A percentile compares a stretch with the other conserved stretches of the same genome.
Evolutionary conservation across 2,797 vertebrate species (phyloP).

Genomic region (Dicrostonyx torquatus): DNA sequence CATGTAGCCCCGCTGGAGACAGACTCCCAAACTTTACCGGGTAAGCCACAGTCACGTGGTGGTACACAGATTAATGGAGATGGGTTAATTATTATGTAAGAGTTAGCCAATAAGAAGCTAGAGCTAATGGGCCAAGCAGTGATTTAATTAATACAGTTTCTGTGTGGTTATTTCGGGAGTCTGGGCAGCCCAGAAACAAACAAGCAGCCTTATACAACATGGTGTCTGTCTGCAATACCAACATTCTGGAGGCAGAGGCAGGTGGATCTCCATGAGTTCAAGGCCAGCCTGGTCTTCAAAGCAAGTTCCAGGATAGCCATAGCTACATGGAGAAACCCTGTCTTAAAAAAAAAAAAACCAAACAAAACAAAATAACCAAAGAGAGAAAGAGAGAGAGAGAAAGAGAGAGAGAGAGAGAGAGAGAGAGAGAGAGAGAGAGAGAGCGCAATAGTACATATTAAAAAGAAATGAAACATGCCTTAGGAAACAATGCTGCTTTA

Average conservation of each 20-base stretch:
- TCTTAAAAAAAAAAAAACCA: not conserved
- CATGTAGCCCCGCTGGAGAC: too few relatives aligned
- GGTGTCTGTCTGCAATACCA: not conserved
- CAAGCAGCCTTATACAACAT: too few relatives aligned
- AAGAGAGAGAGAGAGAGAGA: not conserved
- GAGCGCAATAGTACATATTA: not conserved
- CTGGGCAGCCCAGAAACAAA: too few relatives aligned
- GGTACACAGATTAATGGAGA: too few relatives aligned
- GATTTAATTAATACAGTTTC: too few relatives aligned
- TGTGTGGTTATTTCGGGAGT: too few relatives aligned
- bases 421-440: not conserved
- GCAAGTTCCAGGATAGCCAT: not conserved
- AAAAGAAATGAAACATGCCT: not conserved
- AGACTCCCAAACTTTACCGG: too few relatives aligned
- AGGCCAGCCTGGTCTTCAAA: not conserved
- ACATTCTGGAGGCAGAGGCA: not conserved
- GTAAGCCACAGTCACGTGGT: too few relatives aligned
- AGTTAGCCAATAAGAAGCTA: too few relatives aligned
- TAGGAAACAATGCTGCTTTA: not conserved
- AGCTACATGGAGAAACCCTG: not conserved
- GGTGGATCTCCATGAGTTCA: not conserved
- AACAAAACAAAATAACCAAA: too few relatives aligned
- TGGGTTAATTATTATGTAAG: too few relatives aligned
- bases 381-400: not conserved
- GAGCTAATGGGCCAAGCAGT: too few relatives aligned